Conservation (phyloP, 1,140 invertebrate species). For the Acromyrmex echinatior region DNA sequence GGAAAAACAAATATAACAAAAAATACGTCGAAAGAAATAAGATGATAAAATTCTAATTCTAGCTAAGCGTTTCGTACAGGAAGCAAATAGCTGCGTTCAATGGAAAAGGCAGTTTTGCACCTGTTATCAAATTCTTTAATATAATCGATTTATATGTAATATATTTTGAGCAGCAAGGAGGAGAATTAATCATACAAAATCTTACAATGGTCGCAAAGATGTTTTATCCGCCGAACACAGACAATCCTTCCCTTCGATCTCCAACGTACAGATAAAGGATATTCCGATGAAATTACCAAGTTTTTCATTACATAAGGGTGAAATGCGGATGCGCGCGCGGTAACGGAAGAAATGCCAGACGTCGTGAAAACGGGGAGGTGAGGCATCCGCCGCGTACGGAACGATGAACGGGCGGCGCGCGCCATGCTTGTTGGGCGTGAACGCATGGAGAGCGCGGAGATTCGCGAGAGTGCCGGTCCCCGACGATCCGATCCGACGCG, state of each 20-base stretch:
- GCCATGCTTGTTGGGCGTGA: conserved; percentile 78
- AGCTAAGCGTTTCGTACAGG: neutral
- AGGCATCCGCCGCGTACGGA: conserved; percentile 31
- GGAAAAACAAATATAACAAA: neutral
- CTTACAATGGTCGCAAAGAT: no score
- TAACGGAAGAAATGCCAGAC: conserved; percentile 41
- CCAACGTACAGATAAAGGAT: neutral
- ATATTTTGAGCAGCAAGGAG: no score
- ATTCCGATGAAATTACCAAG: neutral
- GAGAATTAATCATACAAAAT: no score
- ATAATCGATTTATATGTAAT: no score
- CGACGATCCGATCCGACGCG: neutral
- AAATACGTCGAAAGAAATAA: neutral
- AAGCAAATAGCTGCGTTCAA: neutral
- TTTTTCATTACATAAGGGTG: conserved; percentile 30
- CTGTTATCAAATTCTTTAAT: no score
- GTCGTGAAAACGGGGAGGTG: neutral
- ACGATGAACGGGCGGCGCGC: conserved; percentile 45
- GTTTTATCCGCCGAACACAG: no score
- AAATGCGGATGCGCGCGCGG: conserved; percentile 36
- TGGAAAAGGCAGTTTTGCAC: no score
- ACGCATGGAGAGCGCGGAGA: conserved; percentile 63
- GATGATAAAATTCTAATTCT: neutral
- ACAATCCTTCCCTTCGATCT: neutral
- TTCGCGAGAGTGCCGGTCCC: conserved; percentile 24